phyloP scores from a whole-genome alignment of 2,888 invertebrate species.

The Dryomyza anilis region DNA sequence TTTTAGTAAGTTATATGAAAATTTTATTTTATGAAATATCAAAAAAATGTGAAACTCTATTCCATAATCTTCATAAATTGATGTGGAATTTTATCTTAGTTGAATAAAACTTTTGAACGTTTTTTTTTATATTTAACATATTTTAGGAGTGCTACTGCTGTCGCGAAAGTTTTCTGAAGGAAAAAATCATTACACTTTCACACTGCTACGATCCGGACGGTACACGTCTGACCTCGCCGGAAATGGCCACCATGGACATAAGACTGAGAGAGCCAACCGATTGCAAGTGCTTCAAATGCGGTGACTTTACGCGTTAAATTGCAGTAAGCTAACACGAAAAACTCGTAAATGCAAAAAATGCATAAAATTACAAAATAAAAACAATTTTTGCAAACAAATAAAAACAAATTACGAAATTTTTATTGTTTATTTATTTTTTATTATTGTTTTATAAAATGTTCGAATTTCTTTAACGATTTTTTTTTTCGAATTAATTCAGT shows the following conservation, averaged over 20 bases:
- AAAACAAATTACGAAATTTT: neutral
- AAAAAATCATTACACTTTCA: conserved; percentile 76
- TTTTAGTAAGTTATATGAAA: too few relatives aligned
- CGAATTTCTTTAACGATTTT: too few relatives aligned
- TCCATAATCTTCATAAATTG: too few relatives aligned
- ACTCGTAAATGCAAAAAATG: neutral
- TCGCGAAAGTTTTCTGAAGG: conserved; percentile 83
- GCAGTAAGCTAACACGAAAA: neutral
- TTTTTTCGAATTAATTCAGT: too few relatives aligned
- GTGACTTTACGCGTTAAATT: conserved; percentile 76
- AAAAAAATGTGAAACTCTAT: too few relatives aligned
- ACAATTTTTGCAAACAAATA: neutral
- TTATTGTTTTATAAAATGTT: too few relatives aligned
- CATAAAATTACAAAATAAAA: neutral
- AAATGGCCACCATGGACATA: conserved; percentile 77
- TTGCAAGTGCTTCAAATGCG: conserved; percentile 90
- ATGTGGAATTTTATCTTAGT: too few relatives aligned
- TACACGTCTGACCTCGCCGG: conserved; percentile 72
- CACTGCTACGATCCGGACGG: conserved; percentile 92
- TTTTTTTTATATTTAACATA: too few relatives aligned
- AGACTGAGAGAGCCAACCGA: conserved; percentile 85
- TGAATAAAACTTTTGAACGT: too few relatives aligned
- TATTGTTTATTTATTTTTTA: too few relatives aligned
- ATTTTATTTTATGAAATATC: too few relatives aligned
- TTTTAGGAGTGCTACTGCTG: conserved; percentile 90